Base-by-base conservation (phyloP, 2,888 invertebrate species). In the Orchestes rusci region DNA sequence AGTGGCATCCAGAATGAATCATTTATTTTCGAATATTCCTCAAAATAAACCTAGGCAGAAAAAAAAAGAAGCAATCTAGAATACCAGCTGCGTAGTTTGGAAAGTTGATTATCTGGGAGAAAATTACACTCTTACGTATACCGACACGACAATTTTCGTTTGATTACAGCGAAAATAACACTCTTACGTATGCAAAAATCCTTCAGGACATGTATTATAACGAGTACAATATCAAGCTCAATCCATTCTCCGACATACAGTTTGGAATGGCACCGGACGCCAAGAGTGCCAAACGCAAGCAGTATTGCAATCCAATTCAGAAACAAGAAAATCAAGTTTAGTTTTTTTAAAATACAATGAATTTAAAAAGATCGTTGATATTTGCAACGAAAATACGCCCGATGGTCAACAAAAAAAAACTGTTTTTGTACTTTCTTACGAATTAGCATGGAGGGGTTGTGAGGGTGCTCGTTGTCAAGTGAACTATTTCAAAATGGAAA, bases 401-500 rank as follows among this genome's bases (percentile, higher is more conserved):
- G 27, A 31, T 31, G 31, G 31, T 31, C 12, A 10, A 12, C 8
- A 31, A 31, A 31, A 31, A 31, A 10, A 31, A 31, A 31, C 31
- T 31, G 12, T 31, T 31, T 31, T 31, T 31, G 34, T 34, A 5
- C 16, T 34, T 13, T 34, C 34, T 12, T 34, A 34, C 12, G 34
- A 34, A 34, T 18, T 34, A 17, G 34, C 34, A 16, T 16, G 17
- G 34, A 34, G 34, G 12, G 34, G 34, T 18, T 13, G 34, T 34
- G 34, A 34, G 16, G 17, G 34, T 7, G 34, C 34, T 34, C 17
- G 34, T 12, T 34, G 4, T 4, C 5, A 34, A 34, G 34, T 34
- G 16, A 34, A 5, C 17, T 34, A 34, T 17, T 34, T 34, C 12
- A 34, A 34, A 16, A 34, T 8, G 5, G 31, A 23, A 23, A 7